These are phyloP conservation scores for Carposina sasakii DNA, from an alignment of 1,140 invertebrate genomes.

Conservation along the genomic window DNA sequence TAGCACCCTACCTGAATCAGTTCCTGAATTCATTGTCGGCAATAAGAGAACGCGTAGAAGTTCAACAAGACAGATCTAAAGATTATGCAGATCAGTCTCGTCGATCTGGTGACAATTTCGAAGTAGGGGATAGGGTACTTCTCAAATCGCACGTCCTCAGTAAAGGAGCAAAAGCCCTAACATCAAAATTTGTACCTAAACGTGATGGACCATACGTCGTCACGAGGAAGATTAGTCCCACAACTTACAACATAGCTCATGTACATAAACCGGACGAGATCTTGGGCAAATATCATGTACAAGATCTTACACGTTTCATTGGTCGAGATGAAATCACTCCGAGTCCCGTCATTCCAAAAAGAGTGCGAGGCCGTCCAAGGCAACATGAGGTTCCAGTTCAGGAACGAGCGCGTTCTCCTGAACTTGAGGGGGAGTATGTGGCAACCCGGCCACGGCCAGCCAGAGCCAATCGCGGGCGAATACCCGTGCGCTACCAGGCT, in stretches of 20 bases:
- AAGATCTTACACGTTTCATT: not conserved
- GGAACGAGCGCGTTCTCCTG: too few species aligned
- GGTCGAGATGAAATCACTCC: not conserved
- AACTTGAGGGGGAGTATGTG: too few species aligned
- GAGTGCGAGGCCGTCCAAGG: not conserved
- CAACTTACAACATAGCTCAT: slow-evolving; percentile 25
- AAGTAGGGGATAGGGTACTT: not conserved
- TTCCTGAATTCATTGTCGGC: not conserved
- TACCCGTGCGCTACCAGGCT: too few species aligned
- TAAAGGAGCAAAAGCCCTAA: not conserved
- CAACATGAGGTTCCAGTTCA: too few species aligned
- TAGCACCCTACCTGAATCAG: slow-evolving; percentile 2
- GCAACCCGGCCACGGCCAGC: too few species aligned
- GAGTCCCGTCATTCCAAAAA: not conserved
- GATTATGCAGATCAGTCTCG: not conserved
- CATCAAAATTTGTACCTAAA: slow-evolving; percentile 4
- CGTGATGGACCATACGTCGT: slow-evolving; percentile 41
- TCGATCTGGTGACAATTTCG: not conserved
- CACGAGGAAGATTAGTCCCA: slow-evolving; percentile 18
- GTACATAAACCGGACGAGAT: not conserved
- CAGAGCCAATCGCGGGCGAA: too few species aligned
- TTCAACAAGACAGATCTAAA: not conserved
- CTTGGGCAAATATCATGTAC: not conserved
- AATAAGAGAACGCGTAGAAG: not conserved
- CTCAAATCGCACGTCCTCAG: not conserved